Conservation (phyloP, 2,113 vertebrate species). For the Tricholaema leucomelas region DNA sequence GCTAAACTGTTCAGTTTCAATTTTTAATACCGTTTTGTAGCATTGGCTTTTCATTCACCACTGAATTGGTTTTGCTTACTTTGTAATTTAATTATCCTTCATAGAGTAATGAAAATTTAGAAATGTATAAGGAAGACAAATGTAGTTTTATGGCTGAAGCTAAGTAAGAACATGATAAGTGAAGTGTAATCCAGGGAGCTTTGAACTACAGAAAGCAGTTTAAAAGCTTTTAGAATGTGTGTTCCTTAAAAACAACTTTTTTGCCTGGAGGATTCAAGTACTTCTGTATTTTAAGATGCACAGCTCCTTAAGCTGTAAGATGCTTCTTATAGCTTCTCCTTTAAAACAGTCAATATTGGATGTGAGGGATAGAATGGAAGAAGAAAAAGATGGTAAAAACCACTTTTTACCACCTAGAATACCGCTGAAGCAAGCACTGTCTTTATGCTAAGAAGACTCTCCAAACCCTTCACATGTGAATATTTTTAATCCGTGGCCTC, state of each 20-base stretch:
- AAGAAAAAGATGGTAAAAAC: neutral
- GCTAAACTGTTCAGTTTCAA: slow-evolving; percentile 50
- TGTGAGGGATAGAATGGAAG: neutral
- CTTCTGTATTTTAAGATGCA: neutral
- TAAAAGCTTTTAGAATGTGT: neutral
- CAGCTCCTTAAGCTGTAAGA: neutral
- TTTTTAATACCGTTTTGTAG: slow-evolving; percentile 43
- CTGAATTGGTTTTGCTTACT: slow-evolving; percentile 31
- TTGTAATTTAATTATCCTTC: slow-evolving; percentile 67
- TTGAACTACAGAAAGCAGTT: neutral
- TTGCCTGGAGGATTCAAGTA: neutral
- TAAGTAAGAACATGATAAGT: neutral
- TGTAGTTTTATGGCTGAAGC: slow-evolving; percentile 1
- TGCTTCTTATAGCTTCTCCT: neutral
- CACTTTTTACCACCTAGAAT: rapidly evolving
- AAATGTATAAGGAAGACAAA: slow-evolving; percentile 7
- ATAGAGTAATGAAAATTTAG: slow-evolving; percentile 44
- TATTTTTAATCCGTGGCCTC: neutral
- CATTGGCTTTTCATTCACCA: slow-evolving; percentile 36
- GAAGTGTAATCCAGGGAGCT: neutral
- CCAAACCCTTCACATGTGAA: rapidly evolving
- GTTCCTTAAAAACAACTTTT: neutral
- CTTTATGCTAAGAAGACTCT: neutral
- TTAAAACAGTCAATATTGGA: neutral
- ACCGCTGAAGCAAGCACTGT: neutral